Evolutionary conservation across 2,888 invertebrate genomes (phyloP), one percentile per base, ranked within the genome.

Genomic region (Chymomyza amoena): DNA sequence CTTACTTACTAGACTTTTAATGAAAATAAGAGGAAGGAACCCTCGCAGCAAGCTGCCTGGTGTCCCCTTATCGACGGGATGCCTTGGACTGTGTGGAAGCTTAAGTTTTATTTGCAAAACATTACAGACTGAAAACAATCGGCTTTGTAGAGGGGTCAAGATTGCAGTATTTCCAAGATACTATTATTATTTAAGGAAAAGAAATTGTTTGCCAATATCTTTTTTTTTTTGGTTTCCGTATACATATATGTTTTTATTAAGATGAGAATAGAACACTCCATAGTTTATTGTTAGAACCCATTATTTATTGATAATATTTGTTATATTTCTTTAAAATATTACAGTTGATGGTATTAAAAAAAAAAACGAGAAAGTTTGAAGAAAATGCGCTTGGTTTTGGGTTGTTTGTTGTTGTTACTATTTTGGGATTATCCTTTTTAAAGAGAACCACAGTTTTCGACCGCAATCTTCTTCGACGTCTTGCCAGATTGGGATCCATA

Each of bases 401-500:
- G 86, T 83, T 84, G 84, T 15, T 62, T 66, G 59, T 7, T 32
- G 61, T 61, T 64, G 52, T 52, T 16, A 20, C 20, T 54, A 18
- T 16, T n/a, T 54, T 5, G 36, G 62, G 36, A 54, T 56, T 20
- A 1, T 39, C 18, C n/a, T 45, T 10, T 61, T 89, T 91, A 92
- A 79, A 97, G 94, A 93, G 98, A 96, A 91, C 98, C 98, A 92
- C 94, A 95, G 89, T 97, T 95, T 70, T 94, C 93, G 76, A 98
- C 95, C 69, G 94, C 92, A 90, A 98, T 95, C 92, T 95, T 96
- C 93, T 96, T 96, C 73, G 93, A 93, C 76, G 98, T 95, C 91
- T 96, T 97, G 77, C 98, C 98, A 85, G 94, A 95, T 89, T 96
- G 95, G 39, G 96, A 95, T 66, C 98, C 98, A 80, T 94, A 93